These are phyloP conservation scores for Dicrurus megarhynchus DNA, from an alignment of 2,113 vertebrate genomes.

Conservation along the genomic window DNA sequence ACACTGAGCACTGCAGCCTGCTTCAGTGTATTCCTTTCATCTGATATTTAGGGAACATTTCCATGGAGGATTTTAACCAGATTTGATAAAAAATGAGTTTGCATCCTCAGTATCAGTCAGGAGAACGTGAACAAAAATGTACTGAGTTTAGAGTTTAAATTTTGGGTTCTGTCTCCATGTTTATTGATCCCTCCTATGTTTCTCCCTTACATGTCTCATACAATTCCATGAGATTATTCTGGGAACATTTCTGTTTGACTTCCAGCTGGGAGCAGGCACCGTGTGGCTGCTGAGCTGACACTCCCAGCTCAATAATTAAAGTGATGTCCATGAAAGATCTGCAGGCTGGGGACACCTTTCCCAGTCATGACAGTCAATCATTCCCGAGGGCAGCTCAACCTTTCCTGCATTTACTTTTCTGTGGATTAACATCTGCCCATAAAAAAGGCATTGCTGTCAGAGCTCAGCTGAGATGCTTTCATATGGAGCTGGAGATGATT, in stretches of 20 bases:
- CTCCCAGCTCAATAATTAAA: conserved; percentile 20
- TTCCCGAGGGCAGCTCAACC: background rate
- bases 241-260: background rate
- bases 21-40: background rate
- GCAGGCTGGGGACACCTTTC: conserved; percentile 3
- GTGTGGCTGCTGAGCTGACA: background rate
- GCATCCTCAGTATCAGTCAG: background rate
- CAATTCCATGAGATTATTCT: background rate
- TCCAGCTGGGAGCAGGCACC: background rate
- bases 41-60: background rate
- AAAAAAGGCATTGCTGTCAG: conserved; percentile 14
- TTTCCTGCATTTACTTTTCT: conserved; percentile 40
- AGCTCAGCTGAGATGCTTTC: background rate
- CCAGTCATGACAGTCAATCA: conserved; percentile 21
- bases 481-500: background rate
- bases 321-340: background rate
- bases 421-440: conserved; percentile 25
- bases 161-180: background rate
- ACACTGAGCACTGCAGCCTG: background rate
- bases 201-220: background rate
- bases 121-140: background rate
- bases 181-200: background rate
- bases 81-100: background rate
- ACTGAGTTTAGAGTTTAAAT: background rate
- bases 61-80: background rate